Evolutionary conservation across 2,797 vertebrate genomes (phyloP), one percentile per base, ranked within the genome.

Genomic region (Lagodon rhomboides): DNA sequence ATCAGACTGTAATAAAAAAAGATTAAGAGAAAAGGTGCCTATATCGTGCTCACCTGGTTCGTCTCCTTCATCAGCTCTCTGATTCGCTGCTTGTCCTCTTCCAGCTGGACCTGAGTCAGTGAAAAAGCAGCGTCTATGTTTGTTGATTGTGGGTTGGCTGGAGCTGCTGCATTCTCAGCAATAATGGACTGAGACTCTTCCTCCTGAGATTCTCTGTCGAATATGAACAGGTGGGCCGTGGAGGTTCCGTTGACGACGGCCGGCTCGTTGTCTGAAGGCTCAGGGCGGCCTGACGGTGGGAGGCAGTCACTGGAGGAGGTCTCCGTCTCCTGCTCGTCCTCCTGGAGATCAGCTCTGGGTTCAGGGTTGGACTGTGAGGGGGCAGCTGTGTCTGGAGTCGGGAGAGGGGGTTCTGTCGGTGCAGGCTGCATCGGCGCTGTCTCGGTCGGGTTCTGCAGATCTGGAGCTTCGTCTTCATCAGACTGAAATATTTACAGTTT

Each of bases 41-140:
- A 38, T 38, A 44, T 59, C 20, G 20, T 44, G 3, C 60, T 80
- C n/a, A 92, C 94, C 87, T 96, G 85, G 17, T 92, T 80, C 1
- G 96, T 96, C 76, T 95, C 90, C 20, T 87, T 87, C 96, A 98
- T 97, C 67, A 98, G 90, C 6, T 84, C 84, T 53, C 77, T 93
- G 76, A 99, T 89, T 8, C 30, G 82, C 60, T 83, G 80, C 53
- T 85, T 89, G 68, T 92, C 91, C 22, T 94, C 91, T 7, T 94
- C 92, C 56, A 94, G n/a, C 81, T 94, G 79, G 16, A 27, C 34
- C 80, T 92, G 93, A 53, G 92, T 88, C 38, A 89, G 78, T 25
- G 82, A 81, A 20, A 53, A 30, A 13, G 77, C 79, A 3, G 71
- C 41, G 0, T 74, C 77, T 56, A 71, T 23, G 25, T 41, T 66